Percentiles rank a stretch among this genome's conserved stretches.
phyloP scores from a whole-genome alignment of 1,140 invertebrate genomes.

The Cephus cinctus region DNA sequence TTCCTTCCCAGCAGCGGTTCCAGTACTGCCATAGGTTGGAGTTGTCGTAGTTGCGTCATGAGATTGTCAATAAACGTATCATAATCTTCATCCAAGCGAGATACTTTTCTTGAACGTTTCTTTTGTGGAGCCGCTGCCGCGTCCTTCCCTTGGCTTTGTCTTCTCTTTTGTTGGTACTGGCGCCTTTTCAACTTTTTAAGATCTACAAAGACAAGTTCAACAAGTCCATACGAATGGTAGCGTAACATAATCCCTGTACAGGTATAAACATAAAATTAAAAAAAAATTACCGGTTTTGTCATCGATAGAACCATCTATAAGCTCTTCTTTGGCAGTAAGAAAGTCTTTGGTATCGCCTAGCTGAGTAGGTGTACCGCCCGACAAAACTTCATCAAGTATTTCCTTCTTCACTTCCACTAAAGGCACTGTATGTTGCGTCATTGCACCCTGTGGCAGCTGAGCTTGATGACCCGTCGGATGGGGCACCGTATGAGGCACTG shows the following conservation, averaged over 20 bases:
- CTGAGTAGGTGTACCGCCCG: conserved; percentile 40
- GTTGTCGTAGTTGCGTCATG: conserved; percentile 77
- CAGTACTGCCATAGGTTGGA: conserved; percentile 82
- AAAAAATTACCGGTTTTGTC: conserved; percentile 49
- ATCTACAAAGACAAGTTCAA: conserved; percentile 49
- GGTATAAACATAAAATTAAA: background rate
- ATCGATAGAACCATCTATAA: conserved; percentile 47
- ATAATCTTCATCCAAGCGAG: conserved; percentile 87
- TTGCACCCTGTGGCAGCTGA: conserved; percentile 43
- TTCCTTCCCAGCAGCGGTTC: conserved; percentile 85
- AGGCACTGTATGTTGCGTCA: conserved; percentile 49
- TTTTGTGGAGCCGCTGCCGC: conserved; percentile 62
- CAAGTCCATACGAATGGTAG: too few species aligned
- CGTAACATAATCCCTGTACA: background rate
- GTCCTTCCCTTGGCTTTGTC: conserved; percentile 66
- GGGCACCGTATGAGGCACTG: conserved; percentile 36
- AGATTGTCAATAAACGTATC: conserved; percentile 87
- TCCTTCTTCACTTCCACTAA: conserved; percentile 56
- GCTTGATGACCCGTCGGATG: conserved; percentile 34
- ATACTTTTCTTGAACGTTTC: conserved; percentile 79
- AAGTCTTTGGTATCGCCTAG: conserved; percentile 55
- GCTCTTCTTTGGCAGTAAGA: conserved; percentile 55
- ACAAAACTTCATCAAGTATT: conserved; percentile 48
- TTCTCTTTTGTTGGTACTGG: conserved; percentile 80
- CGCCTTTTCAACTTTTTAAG: conserved; percentile 77